Percentiles rank a stretch among this genome's conserved stretches.
Conservation (phyloP, 2,888 invertebrate genomes). For the Xestia c-nigrum region DNA sequence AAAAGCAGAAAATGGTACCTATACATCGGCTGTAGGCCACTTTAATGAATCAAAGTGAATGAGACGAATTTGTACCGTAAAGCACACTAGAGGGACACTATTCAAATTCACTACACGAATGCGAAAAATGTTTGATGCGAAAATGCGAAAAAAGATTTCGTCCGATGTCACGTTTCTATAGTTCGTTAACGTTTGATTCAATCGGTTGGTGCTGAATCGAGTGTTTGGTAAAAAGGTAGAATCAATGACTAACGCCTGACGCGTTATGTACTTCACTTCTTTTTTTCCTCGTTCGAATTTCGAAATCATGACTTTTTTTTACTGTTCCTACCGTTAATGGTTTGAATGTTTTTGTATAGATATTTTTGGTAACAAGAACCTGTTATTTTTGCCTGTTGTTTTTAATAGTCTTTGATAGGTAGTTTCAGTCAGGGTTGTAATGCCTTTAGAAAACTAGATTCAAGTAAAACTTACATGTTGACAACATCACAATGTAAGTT, state of each 20-base stretch:
- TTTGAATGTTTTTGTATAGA: not conserved
- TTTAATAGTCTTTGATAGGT: not conserved
- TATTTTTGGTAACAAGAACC: not conserved
- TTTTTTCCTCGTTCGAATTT: slow-evolving; percentile 35
- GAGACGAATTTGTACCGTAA: slow-evolving; percentile 49
- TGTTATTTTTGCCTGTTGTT: no score
- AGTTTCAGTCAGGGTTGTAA: not conserved
- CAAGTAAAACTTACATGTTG: no score
- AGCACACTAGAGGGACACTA: slow-evolving; percentile 43
- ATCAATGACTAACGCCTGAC: slow-evolving; percentile 62
- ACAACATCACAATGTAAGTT: no score
- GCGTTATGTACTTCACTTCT: slow-evolving; percentile 45
- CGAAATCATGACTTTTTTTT: slow-evolving; percentile 19
- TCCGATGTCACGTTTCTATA: slow-evolving; percentile 73
- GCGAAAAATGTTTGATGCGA: slow-evolving; percentile 66
- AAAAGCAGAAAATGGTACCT: slow-evolving; percentile 12
- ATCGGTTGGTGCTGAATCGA: slow-evolving; percentile 70
- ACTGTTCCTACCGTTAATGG: not conserved
- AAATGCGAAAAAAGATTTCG: slow-evolving; percentile 68
- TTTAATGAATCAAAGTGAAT: slow-evolving; percentile 62
- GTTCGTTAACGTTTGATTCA: slow-evolving; percentile 77
- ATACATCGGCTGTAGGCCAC: slow-evolving; percentile 21
- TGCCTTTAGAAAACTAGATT: no score
- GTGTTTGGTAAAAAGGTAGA: slow-evolving; percentile 67
- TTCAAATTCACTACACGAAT: slow-evolving; percentile 66